A percentile compares a stretch with the other conserved stretches of the same genome.
Evolutionary conservation across 1,140 invertebrate genomes (phyloP).

Genomic region (Eumeta japonica): DNA sequence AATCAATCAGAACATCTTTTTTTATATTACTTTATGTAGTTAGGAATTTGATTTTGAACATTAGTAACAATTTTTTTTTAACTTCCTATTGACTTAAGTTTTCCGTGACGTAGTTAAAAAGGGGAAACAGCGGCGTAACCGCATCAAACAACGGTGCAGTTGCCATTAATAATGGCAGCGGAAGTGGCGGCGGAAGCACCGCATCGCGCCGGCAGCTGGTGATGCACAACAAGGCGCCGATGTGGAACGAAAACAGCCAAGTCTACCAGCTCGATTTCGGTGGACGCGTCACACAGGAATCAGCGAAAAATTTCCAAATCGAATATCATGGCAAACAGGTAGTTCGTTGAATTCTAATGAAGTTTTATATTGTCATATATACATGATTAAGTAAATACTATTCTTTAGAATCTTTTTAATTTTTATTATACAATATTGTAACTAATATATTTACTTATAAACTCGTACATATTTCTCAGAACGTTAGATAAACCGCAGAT

Average conservation of each 20-base stretch:
- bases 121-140: too few relatives aligned
- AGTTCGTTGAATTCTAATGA: constrained; percentile 7
- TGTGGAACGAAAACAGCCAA: constrained; percentile 99
- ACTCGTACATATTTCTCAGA: too few relatives aligned
- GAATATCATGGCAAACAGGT: constrained; percentile 97
- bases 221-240: constrained; percentile 98
- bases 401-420: background rate
- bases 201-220: constrained; percentile 70
- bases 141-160: too few relatives aligned
- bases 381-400: background rate
- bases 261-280: constrained; percentile 99
- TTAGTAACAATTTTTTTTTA: too few relatives aligned
- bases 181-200: constrained; percentile 17
- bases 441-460: background rate
- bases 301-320: constrained; percentile 99
- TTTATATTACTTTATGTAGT: too few relatives aligned
- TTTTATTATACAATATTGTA: background rate
- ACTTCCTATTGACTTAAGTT: too few relatives aligned
- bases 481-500: too few relatives aligned
- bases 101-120: too few relatives aligned
- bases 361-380: background rate
- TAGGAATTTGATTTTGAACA: too few relatives aligned
- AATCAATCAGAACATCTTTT: too few relatives aligned
- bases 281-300: constrained; percentile 98
- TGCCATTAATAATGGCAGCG: too few relatives aligned